phyloP scores from a whole-genome alignment of 2,113 vertebrate genomes.

The Anolis carolinensis region DNA sequence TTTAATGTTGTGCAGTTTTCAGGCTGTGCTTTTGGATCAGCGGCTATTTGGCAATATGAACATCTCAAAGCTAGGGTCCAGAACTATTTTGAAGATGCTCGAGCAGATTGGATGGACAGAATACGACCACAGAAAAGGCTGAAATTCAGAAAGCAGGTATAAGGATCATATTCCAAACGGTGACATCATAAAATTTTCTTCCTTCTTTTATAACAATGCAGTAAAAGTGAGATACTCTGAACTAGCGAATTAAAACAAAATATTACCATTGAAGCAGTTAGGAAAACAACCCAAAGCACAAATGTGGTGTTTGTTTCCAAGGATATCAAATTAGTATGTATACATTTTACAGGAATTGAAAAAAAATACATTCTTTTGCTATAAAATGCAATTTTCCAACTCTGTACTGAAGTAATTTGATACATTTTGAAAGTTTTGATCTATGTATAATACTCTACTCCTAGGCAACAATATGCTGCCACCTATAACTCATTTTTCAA shows the following conservation, averaged over 20 bases:
- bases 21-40: constrained; percentile 89
- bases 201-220: neutral
- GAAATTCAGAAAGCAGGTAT: constrained; percentile 88
- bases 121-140: constrained; percentile 87
- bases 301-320: too few species aligned
- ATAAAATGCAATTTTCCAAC: too few species aligned
- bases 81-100: constrained; percentile 85
- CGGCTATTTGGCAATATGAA: constrained; percentile 97
- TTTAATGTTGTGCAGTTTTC: constrained; percentile 81
- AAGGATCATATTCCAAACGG: neutral
- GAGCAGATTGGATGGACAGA: constrained; percentile 89
- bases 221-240: neutral
- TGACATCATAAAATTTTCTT: neutral
- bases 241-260: neutral
- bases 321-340: too few species aligned
- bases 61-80: constrained; percentile 88
- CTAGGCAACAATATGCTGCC: too few species aligned
- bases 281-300: neutral
- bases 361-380: too few species aligned
- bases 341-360: too few species aligned
- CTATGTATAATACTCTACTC: too few species aligned
- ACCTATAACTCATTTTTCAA: too few species aligned
- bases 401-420: too few species aligned
- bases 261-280: neutral
- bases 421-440: too few species aligned